phyloP scores from a whole-genome alignment of 1,140 invertebrate genomes.

The Ceratina japonica region DNA sequence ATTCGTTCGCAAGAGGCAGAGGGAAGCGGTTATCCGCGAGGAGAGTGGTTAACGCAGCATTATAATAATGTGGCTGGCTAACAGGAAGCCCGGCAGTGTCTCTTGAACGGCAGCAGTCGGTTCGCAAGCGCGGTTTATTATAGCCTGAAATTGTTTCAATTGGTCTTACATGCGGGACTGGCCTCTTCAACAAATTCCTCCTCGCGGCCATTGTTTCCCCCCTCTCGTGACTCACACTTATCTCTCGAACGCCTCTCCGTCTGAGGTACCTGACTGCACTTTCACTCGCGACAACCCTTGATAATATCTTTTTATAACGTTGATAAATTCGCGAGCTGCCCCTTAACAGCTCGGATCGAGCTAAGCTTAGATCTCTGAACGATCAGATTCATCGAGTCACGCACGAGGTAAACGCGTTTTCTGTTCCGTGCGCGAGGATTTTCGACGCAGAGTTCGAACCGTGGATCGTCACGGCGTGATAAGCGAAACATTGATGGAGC shows the following conservation, averaged over 20 bases:
- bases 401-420: neutral
- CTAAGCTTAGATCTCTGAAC: too few species aligned
- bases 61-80: slow-evolving; percentile 32
- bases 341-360: too few species aligned
- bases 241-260: slow-evolving; percentile 32
- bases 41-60: slow-evolving; percentile 19
- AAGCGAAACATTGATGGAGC: slow-evolving; percentile 3
- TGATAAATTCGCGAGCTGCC: slow-evolving; percentile 4
- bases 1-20: neutral
- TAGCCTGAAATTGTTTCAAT: slow-evolving; percentile 54
- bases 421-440: neutral
- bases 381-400: slow-evolving; percentile 11
- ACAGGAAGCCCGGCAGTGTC: slow-evolving; percentile 37
- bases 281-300: slow-evolving; percentile 34
- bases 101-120: slow-evolving; percentile 16
- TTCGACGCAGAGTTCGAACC: neutral
- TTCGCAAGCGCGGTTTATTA: slow-evolving; percentile 39
- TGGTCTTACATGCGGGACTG: slow-evolving; percentile 55
- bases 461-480: slow-evolving; percentile 5
- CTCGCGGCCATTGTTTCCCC: slow-evolving; percentile 42
- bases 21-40: neutral
- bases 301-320: slow-evolving; percentile 31
- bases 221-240: slow-evolving; percentile 43
- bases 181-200: slow-evolving; percentile 49
- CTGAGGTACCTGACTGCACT: slow-evolving; percentile 40